Conservation (phyloP, 1,140 invertebrate genomes). For the Probaryconus sp. region DNA sequence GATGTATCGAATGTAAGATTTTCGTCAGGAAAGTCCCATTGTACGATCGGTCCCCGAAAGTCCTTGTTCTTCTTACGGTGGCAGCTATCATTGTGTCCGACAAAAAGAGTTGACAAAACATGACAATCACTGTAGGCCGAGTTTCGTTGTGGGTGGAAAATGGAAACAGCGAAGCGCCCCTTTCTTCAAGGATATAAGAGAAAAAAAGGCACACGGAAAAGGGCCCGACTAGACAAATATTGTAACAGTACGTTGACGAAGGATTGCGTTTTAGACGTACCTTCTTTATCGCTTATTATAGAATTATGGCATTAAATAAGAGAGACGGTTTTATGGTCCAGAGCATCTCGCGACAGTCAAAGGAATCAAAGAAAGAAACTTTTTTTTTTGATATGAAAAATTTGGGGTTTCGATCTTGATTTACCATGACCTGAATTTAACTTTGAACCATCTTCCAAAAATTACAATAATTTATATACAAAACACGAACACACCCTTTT, state of each 20-base stretch:
- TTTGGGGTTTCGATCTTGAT: no score
- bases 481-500: no score
- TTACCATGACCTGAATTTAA: no score
- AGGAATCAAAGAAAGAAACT: no score
- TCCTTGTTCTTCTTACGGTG: constrained; percentile 38
- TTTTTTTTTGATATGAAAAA: no score
- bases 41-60: constrained; percentile 33
- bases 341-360: no score
- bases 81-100: constrained; percentile 57
- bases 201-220: constrained; percentile 34
- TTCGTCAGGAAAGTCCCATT: constrained; percentile 68
- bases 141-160: constrained; percentile 66
- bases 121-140: constrained; percentile 72
- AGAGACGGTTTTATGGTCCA: constrained; percentile 3
- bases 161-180: constrained; percentile 37
- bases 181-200: constrained; percentile 15
- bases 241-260: constrained; percentile 68
- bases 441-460: no score
- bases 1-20: constrained; percentile 72
- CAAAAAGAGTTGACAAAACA: constrained; percentile 77
- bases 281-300: constrained; percentile 31
- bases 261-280: constrained; percentile 16
- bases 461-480: no score
- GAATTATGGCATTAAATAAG: constrained; percentile 41
- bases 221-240: constrained; percentile 68